These are phyloP conservation scores for Bungarus multicinctus DNA, from an alignment of 2,113 vertebrate species.

Conservation along the genomic window DNA sequence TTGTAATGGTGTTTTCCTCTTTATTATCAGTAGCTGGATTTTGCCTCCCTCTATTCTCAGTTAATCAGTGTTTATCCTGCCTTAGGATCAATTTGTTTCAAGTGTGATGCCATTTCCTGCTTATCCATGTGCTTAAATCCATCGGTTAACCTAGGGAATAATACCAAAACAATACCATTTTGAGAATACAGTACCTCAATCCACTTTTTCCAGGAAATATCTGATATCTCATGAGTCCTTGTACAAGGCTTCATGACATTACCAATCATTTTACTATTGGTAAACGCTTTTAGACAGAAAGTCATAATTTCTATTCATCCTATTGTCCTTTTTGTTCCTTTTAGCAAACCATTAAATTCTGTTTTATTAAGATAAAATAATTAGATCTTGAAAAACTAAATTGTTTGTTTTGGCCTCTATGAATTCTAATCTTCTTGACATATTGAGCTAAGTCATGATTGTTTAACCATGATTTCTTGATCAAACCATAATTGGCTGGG, in stretches of 20 bases:
- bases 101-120: not conserved
- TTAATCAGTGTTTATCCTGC: not conserved
- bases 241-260: not conserved
- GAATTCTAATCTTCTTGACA: not conserved
- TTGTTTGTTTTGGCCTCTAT: not conserved
- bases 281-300: not conserved
- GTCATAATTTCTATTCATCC: not conserved
- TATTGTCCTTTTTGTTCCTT: not conserved
- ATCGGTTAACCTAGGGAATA: not conserved
- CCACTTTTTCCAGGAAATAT: not conserved
- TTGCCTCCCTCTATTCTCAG: not conserved
- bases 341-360: not conserved
- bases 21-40: not conserved
- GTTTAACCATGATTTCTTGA: not conserved
- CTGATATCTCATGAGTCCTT: not conserved
- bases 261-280: not conserved
- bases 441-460: not conserved
- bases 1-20: not conserved
- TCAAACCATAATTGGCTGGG: not conserved
- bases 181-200: not conserved
- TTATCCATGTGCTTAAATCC: not conserved
- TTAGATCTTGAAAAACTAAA: not conserved
- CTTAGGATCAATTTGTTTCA: not conserved
- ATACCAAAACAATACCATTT: not conserved
- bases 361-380: not conserved